A percentile compares a stretch with the other conserved stretches of the same genome.
Evolutionary conservation across 2,797 vertebrate species (phyloP).

Genomic region (Mormyrops boulengeri): DNA sequence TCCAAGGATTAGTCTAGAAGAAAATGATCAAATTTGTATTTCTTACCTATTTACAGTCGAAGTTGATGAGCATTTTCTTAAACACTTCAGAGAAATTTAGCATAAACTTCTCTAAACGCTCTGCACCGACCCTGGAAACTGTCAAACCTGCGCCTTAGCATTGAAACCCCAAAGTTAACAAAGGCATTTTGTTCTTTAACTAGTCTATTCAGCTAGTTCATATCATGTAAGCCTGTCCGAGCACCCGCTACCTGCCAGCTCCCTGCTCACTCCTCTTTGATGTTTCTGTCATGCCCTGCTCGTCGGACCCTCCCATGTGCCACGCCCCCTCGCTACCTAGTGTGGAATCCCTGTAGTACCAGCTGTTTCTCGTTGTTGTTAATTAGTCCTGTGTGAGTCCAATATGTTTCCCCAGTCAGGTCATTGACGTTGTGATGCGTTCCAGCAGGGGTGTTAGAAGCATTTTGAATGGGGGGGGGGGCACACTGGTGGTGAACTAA

Average conservation of each 20-base stretch:
- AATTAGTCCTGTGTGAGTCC: no score
- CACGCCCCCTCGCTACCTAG: no score
- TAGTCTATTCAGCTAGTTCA: neutral
- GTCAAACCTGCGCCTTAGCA: neutral
- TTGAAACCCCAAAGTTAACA: neutral
- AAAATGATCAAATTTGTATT: neutral
- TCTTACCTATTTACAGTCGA: neutral
- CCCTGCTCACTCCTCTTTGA: neutral
- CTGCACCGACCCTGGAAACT: neutral
- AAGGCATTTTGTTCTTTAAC: neutral
- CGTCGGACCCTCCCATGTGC: no score
- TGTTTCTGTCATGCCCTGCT: neutral
- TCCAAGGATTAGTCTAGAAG: neutral
- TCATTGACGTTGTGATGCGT: no score
- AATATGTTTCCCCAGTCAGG: no score
- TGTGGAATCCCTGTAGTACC: no score
- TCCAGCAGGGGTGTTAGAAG: no score
- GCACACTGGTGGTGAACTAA: no score
- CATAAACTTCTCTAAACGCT: neutral
- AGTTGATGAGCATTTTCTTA: neutral
- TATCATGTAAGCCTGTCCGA: neutral
- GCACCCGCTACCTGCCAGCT: neutral
- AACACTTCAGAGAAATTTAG: neutral
- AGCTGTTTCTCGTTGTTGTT: no score
- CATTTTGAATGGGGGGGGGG: no score